Conservation (phyloP, 1,140 invertebrate species). For the Melitaea cinxia region DNA sequence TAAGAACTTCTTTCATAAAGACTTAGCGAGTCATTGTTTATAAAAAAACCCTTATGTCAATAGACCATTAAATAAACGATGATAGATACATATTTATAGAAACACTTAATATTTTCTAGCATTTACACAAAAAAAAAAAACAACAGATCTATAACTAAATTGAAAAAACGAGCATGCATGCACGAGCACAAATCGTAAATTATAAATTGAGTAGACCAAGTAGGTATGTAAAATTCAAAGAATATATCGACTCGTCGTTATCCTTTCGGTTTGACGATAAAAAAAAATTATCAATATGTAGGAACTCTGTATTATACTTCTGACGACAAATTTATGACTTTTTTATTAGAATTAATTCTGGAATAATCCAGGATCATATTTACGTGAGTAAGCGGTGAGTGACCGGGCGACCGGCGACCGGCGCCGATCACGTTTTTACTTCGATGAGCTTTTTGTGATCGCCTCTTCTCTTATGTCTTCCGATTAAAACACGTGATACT, state of each 20-base stretch:
- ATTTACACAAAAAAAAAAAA: not conserved
- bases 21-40: no score
- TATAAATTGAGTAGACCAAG: not conserved
- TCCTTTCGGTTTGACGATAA: slow-evolving; percentile 15
- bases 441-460: slow-evolving; percentile 31
- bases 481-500: slow-evolving; percentile 50
- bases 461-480: slow-evolving; percentile 46
- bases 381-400: slow-evolving; percentile 47
- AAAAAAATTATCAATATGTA: slow-evolving; percentile 32
- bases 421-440: slow-evolving; percentile 51
- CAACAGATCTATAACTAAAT: not conserved
- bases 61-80: no score
- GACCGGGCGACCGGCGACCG: slow-evolving; percentile 50
- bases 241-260: slow-evolving; percentile 6
- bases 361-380: slow-evolving; percentile 41
- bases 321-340: slow-evolving; percentile 38
- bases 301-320: slow-evolving; percentile 30
- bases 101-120: not conserved
- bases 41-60: no score
- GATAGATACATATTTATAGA: no score
- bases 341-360: slow-evolving; percentile 36
- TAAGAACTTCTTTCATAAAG: no score
- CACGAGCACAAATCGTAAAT: not conserved
- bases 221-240: not conserved
- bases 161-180: not conserved